Evolutionary conservation across 2,888 invertebrate species (phyloP).

Genomic region (Rhodophaea formosa): DNA sequence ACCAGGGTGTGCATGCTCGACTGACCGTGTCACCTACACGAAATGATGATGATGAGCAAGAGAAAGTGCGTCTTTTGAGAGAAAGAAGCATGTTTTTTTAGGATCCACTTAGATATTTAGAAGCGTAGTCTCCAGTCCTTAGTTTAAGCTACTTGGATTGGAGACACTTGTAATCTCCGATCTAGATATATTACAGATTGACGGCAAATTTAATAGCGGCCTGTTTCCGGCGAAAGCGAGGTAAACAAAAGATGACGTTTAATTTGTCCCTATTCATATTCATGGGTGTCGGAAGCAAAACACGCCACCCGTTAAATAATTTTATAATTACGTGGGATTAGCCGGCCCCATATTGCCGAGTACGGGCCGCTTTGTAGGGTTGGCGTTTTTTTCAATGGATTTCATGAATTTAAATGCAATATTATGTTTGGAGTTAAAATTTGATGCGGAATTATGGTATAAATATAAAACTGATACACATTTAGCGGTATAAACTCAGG

Average conservation of each 20-base stretch:
- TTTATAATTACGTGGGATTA: constrained; percentile 20
- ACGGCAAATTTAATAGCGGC: constrained; percentile 20
- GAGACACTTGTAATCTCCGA: no score
- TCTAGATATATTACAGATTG: constrained; percentile 6
- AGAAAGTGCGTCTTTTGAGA: no score
- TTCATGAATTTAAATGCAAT: neutral
- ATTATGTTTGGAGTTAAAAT: neutral
- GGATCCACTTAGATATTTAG: no score
- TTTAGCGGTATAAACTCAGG: no score
- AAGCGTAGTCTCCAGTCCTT: no score
- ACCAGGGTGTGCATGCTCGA: no score
- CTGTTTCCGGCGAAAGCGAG: constrained; percentile 17
- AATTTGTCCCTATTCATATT: constrained; percentile 23
- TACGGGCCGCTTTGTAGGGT: constrained; percentile 10
- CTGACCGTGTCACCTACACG: no score
- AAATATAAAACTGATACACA: neutral
- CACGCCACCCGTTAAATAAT: constrained; percentile 16
- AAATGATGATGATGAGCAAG: no score
- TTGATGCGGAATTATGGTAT: neutral
- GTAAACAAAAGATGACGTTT: constrained; percentile 27
- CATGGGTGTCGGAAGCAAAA: constrained; percentile 19
- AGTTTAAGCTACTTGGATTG: no score
- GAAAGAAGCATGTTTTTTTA: no score
- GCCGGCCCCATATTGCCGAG: constrained; percentile 10
- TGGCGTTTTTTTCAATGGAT: neutral